Evolutionary conservation across 1,140 invertebrate species (phyloP).

Genomic region (Cheumatopsyche charites): DNA sequence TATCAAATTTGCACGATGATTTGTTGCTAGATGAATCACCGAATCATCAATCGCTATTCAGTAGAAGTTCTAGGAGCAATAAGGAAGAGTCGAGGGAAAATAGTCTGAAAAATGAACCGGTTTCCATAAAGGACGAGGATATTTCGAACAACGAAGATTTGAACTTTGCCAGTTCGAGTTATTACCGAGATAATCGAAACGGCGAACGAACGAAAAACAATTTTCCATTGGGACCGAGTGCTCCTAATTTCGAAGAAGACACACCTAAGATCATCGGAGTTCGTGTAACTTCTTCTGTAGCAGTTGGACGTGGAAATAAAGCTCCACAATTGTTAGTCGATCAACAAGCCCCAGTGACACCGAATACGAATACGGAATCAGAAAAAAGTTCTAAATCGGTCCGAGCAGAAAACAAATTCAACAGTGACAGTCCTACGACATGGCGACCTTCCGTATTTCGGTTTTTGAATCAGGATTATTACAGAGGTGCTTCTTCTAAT

Average conservation of each 20-base stretch:
- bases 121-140: slow-evolving; percentile 3
- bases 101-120: slow-evolving; percentile 23
- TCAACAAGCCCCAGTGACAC: neutral
- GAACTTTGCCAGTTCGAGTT: slow-evolving; percentile 41
- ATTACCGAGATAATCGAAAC: slow-evolving; percentile 42
- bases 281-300: slow-evolving; percentile 60
- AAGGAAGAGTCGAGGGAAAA: slow-evolving; percentile 32
- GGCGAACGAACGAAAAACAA: slow-evolving; percentile 41
- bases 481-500: slow-evolving; percentile 44
- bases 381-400: slow-evolving; percentile 38
- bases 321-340: slow-evolving; percentile 26
- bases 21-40: slow-evolving; percentile 27
- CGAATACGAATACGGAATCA: slow-evolving; percentile 37
- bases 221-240: slow-evolving; percentile 31
- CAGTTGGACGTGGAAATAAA: slow-evolving; percentile 53
- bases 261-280: slow-evolving; percentile 58
- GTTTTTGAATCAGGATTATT: slow-evolving; percentile 39
- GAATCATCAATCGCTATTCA: slow-evolving; percentile 33
- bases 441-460: slow-evolving; percentile 42
- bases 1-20: slow-evolving; percentile 35
- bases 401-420: slow-evolving; percentile 29
- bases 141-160: slow-evolving; percentile 35
- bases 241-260: slow-evolving; percentile 49
- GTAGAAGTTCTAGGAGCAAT: slow-evolving; percentile 44
- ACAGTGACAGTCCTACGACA: slow-evolving; percentile 41